phyloP scores from a whole-genome alignment of 2,888 invertebrate genomes.

The Cylindroiulus punctatus region DNA sequence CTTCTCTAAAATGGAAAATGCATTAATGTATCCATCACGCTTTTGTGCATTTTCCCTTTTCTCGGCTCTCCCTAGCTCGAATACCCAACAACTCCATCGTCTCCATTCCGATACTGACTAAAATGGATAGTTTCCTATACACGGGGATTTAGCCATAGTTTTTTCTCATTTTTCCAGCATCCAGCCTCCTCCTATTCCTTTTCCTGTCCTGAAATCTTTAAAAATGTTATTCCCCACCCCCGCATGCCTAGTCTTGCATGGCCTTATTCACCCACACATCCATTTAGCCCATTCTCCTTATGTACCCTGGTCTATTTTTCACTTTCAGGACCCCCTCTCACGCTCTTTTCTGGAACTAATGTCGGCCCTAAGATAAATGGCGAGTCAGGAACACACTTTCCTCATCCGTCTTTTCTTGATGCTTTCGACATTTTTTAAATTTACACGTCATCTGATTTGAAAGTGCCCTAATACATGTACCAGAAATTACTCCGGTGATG shows the following conservation, averaged over 20 bases:
- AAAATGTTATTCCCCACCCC: conserved; percentile 23
- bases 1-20: conserved; percentile 45
- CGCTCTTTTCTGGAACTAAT: conserved; percentile 41
- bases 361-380: conserved; percentile 27
- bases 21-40: conserved; percentile 47
- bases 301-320: conserved; percentile 36
- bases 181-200: conserved; percentile 30
- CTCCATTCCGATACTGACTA: conserved; percentile 31
- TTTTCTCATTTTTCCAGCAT: neutral
- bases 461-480: neutral
- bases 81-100: conserved; percentile 32
- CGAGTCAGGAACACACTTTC: conserved; percentile 44
- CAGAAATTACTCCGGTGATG: conserved; percentile 16
- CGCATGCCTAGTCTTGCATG: neutral
- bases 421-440: conserved; percentile 45
- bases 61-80: neutral
- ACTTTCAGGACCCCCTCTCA: conserved; percentile 20
- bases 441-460: conserved; percentile 37
- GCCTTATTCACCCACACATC: conserved; percentile 34
- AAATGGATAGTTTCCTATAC: conserved; percentile 45
- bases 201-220: conserved; percentile 31
- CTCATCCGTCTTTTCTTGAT: conserved; percentile 33
- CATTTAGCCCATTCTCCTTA: conserved; percentile 36
- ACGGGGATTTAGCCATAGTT: conserved; percentile 1
- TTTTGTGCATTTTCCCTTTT: conserved; percentile 45